Conservation (phyloP, 2,888 invertebrate species). For the Arctia plantaginis region DNA sequence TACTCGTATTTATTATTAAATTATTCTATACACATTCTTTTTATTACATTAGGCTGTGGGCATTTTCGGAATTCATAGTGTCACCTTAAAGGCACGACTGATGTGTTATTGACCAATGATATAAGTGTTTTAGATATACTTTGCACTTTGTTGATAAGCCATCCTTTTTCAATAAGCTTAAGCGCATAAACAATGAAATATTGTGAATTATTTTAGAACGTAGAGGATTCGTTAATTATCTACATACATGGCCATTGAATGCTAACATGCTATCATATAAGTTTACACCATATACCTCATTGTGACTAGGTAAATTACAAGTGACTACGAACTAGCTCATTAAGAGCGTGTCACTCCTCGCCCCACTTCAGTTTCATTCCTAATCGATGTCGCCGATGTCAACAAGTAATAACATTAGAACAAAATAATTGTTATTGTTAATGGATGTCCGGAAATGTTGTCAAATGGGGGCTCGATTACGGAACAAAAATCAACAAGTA, state of each 20-base stretch:
- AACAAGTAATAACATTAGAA: conserved; percentile 57
- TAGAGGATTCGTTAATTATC: conserved; percentile 3
- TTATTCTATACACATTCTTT: no score
- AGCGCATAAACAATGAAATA: neutral
- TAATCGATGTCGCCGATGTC: conserved; percentile 50
- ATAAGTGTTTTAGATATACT: neutral
- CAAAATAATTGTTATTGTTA: conserved; percentile 63
- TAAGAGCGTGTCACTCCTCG: conserved; percentile 34
- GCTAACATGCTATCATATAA: conserved; percentile 7
- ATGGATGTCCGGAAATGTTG: conserved; percentile 73
- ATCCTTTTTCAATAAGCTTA: neutral
- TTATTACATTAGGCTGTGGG: no score
- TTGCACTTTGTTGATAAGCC: neutral
- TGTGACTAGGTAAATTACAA: conserved; percentile 32
- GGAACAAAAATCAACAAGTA: conserved; percentile 80
- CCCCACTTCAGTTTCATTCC: conserved; percentile 31
- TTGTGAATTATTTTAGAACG: neutral
- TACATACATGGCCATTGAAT: neutral
- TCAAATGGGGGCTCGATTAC: conserved; percentile 69
- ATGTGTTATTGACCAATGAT: no score
- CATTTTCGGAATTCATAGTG: no score
- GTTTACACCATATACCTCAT: conserved; percentile 19
- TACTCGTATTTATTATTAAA: no score
- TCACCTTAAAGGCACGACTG: no score
- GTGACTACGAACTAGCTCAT: conserved; percentile 35